Evolutionary conservation across 1,140 invertebrate species (phyloP).

Genomic region (Drosophila equinoxialis): DNA sequence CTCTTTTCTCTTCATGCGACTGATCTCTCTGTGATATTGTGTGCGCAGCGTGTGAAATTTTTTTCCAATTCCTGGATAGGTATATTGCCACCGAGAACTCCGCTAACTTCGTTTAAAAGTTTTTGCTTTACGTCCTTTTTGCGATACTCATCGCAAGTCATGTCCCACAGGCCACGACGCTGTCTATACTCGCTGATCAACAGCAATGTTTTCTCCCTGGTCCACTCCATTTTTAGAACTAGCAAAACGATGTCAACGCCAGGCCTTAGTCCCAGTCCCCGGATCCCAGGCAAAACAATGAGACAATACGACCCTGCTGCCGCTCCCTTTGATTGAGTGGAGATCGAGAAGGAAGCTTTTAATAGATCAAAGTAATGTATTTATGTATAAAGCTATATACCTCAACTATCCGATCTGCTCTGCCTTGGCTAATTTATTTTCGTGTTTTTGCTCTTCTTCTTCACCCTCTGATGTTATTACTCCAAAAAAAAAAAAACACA

Average conservation of each 20-base stretch:
- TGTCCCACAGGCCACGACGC: conserved; percentile 79
- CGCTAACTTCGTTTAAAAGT: conserved; percentile 69
- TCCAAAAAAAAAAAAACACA: conserved; percentile 26
- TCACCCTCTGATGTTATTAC: conserved; percentile 8
- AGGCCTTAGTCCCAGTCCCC: conserved; percentile 1
- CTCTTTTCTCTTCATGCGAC: conserved; percentile 81
- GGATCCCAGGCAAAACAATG: conserved; percentile 44
- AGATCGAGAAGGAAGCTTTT: conserved; percentile 30
- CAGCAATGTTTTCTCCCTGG: conserved; percentile 75
- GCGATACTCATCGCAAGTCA: conserved; percentile 82
- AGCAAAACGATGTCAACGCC: conserved; percentile 40
- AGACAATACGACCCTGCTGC: conserved; percentile 8
- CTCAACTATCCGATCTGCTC: conserved; percentile 14
- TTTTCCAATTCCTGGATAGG: conserved; percentile 76
- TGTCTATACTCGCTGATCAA: conserved; percentile 76
- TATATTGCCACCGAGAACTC: conserved; percentile 69
- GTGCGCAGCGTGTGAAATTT: conserved; percentile 81
- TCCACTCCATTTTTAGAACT: conserved; percentile 82
- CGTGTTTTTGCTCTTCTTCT: conserved; percentile 11
- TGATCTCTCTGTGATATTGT: conserved; percentile 80
- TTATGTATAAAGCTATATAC: conserved; percentile 15
- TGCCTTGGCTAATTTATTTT: conserved; percentile 45
- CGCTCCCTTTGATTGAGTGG: conserved; percentile 43
- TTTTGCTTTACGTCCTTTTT: conserved; percentile 80
- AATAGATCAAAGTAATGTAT: conserved; percentile 53